Percentiles rank a stretch among this genome's conserved stretches.
Evolutionary conservation across 2,113 vertebrate genomes (phyloP).

Genomic region (Holacanthus passer): DNA sequence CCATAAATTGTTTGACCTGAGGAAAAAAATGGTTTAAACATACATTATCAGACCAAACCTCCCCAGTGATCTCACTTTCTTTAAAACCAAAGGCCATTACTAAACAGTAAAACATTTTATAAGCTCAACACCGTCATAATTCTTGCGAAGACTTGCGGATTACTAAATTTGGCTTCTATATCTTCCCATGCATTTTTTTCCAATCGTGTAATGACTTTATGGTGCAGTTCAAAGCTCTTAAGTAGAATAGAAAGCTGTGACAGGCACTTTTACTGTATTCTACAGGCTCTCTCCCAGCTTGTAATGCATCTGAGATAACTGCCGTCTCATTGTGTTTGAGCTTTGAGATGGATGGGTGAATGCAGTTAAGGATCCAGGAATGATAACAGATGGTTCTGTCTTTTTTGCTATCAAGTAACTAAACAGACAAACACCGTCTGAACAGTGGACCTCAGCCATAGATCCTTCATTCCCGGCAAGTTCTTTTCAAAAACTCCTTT

Average conservation of each 20-base stretch:
- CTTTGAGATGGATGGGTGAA: conserved; percentile 56
- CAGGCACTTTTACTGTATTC: conserved; percentile 59
- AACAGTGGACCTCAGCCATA: conserved; percentile 57
- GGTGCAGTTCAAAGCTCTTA: conserved; percentile 57
- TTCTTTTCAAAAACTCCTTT: conserved; percentile 59
- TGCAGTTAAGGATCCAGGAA: conserved; percentile 41
- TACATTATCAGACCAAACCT: conserved; percentile 17
- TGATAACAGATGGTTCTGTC: conserved; percentile 40
- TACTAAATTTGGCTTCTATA: conserved; percentile 53
- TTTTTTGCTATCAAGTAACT: conserved; percentile 48
- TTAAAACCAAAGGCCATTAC: conserved; percentile 45
- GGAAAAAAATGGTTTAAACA: conserved; percentile 10
- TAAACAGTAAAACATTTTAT: conserved; percentile 54
- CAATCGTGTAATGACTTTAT: conserved; percentile 66
- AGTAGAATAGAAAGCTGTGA: conserved; percentile 58
- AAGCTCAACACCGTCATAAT: conserved; percentile 56
- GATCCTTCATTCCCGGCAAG: conserved; percentile 59
- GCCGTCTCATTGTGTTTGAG: conserved; percentile 60
- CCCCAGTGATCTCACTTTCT: conserved; percentile 29
- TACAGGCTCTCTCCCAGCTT: conserved; percentile 38
- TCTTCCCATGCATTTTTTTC: conserved; percentile 71
- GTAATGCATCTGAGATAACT: conserved; percentile 54
- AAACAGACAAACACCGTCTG: conserved; percentile 56
- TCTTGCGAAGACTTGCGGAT: conserved; percentile 50
- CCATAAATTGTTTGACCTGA: conserved; percentile 29